These are phyloP conservation scores for Scaptomyza pallida DNA, from an alignment of 1,140 invertebrate species.

Conservation along the genomic window DNA sequence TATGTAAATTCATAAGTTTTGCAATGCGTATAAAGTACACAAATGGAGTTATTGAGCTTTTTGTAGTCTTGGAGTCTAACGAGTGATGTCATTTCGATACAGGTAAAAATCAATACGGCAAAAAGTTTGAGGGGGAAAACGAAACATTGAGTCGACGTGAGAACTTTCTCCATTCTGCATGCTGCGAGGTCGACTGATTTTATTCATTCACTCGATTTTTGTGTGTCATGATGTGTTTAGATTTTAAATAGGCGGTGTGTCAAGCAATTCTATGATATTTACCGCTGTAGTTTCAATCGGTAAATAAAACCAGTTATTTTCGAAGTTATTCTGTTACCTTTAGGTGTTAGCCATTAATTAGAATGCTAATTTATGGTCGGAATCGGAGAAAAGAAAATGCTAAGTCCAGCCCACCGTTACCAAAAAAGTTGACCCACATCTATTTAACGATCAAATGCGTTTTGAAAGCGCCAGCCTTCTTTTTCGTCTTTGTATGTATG, in stretches of 20 bases:
- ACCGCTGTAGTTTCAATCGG: slow-evolving; percentile 10
- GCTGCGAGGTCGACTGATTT: slow-evolving; percentile 67
- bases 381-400: slow-evolving; percentile 38
- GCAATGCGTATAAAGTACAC: not conserved
- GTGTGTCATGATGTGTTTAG: slow-evolving; percentile 42
- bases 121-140: slow-evolving; percentile 17
- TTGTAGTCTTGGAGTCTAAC: slow-evolving; percentile 10
- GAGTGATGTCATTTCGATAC: slow-evolving; percentile 43
- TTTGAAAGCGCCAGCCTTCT: not conserved
- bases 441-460: slow-evolving; percentile 9
- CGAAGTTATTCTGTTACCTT: slow-evolving; percentile 24
- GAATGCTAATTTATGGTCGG: slow-evolving; percentile 52
- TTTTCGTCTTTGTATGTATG: not conserved
- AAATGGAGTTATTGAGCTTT: slow-evolving; percentile 12
- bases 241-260: slow-evolving; percentile 45
- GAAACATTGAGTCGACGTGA: slow-evolving; percentile 27
- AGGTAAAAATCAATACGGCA: slow-evolving; percentile 43
- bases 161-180: slow-evolving; percentile 79
- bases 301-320: slow-evolving; percentile 21
- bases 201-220: slow-evolving; percentile 54
- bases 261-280: slow-evolving; percentile 17
- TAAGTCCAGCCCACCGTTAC: slow-evolving; percentile 12
- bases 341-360: slow-evolving; percentile 54
- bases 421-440: slow-evolving; percentile 37
- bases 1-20: not conserved